Evolutionary conservation across 2,888 invertebrate genomes (phyloP).

Genomic region (Sepioteuthis lessoniana): DNA sequence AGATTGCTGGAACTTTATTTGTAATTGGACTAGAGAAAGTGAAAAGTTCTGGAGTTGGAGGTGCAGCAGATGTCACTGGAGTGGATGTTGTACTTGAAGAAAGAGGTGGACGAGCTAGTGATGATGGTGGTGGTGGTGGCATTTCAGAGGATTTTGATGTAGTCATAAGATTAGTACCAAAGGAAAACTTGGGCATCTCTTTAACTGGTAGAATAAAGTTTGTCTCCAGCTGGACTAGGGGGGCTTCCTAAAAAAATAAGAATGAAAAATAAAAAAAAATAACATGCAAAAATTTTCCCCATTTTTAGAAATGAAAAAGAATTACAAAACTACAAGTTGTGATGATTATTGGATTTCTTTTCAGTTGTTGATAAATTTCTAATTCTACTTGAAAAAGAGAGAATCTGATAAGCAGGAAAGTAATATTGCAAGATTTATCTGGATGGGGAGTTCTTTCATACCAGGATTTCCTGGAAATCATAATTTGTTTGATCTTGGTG

Average conservation of each 20-base stretch:
- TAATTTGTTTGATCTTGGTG: too few relatives aligned
- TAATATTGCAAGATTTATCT: too few relatives aligned
- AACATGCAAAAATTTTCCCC: background rate
- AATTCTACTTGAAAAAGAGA: too few relatives aligned
- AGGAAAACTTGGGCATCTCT: constrained; percentile 79
- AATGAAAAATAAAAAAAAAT: too few relatives aligned
- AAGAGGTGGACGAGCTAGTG: background rate
- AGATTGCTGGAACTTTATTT: background rate
- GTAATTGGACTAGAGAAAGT: constrained; percentile 48
- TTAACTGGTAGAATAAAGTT: constrained; percentile 78
- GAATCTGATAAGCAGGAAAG: too few relatives aligned
- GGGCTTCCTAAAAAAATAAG: too few relatives aligned
- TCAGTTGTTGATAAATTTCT: too few relatives aligned
- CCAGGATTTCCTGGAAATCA: too few relatives aligned
- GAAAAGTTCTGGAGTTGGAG: background rate
- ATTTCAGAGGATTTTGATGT: background rate
- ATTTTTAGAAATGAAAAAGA: too few relatives aligned
- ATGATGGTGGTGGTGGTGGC: background rate
- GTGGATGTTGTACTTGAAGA: background rate
- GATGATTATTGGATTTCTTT: too few relatives aligned
- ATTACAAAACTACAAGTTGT: too few relatives aligned
- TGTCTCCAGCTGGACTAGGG: constrained; percentile 66
- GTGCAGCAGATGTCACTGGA: background rate
- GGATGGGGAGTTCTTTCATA: too few relatives aligned
- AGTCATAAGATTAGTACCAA: constrained; percentile 58